These are phyloP conservation scores for Halictus ligatus DNA, from an alignment of 2,888 invertebrate species.

Conservation along the genomic window DNA sequence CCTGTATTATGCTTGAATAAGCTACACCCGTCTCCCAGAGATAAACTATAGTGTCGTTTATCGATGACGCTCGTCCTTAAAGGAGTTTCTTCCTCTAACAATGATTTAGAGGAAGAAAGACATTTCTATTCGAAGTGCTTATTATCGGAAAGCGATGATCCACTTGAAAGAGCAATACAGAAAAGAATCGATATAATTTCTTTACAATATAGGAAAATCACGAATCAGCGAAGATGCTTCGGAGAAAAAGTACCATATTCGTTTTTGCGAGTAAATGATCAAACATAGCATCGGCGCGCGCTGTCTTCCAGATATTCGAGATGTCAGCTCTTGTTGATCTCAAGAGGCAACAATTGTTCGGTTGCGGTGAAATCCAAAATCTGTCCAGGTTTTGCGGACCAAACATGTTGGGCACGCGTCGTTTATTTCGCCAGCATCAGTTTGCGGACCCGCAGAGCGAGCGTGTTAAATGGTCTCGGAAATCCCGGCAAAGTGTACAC, in stretches of 20 bases:
- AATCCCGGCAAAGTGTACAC: background rate
- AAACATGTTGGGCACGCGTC: background rate
- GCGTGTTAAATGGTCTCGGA: slow-evolving; percentile 5
- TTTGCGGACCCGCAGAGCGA: background rate
- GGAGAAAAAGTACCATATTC: background rate
- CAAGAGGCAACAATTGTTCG: background rate
- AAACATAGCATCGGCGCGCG: background rate
- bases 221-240: background rate
- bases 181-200: background rate
- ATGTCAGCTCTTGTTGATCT: too few species aligned
- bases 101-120: background rate
- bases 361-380: background rate
- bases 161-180: background rate
- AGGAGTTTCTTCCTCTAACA: too few species aligned
- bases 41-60: too few species aligned
- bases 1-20: too few species aligned
- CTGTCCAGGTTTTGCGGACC: background rate
- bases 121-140: background rate
- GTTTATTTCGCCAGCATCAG: background rate
- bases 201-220: background rate
- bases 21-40: too few species aligned
- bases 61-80: too few species aligned
- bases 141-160: background rate
- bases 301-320: background rate
- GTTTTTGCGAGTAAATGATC: background rate